Percentiles rank a stretch among this genome's conserved stretches.
phyloP scores from a whole-genome alignment of 2,888 invertebrate genomes.

The Podotricha telesiphe region DNA sequence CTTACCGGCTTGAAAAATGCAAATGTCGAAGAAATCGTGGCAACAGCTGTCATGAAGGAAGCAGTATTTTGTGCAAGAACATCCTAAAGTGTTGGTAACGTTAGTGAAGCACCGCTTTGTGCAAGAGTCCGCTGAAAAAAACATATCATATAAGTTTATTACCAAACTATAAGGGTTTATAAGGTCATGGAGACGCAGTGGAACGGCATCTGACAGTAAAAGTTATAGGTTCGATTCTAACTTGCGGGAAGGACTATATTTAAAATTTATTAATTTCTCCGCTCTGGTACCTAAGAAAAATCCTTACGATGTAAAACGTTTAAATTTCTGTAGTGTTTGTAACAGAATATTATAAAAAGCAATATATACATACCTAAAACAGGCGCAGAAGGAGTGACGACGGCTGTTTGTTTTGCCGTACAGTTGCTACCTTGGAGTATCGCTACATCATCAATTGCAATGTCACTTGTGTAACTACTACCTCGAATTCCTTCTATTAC shows the following conservation, averaged over 20 bases:
- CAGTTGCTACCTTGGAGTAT: slow-evolving; percentile 85
- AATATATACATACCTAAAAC: background rate
- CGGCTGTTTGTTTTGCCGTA: slow-evolving; percentile 51
- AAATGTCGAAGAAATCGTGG: slow-evolving; percentile 85
- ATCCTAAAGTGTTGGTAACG: slow-evolving; percentile 53
- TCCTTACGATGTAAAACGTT: too few species aligned
- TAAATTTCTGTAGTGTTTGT: too few species aligned
- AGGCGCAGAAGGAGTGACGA: slow-evolving; percentile 51
- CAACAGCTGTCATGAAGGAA: slow-evolving; percentile 84
- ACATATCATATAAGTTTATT: too few species aligned
- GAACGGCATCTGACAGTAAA: too few species aligned
- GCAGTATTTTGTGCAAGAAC: slow-evolving; percentile 85
- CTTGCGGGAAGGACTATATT: too few species aligned
- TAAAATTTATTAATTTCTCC: too few species aligned
- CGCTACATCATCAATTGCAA: slow-evolving; percentile 91
- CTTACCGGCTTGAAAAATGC: slow-evolving; percentile 64
- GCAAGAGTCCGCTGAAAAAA: slow-evolving; percentile 77
- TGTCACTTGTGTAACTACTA: slow-evolving; percentile 87
- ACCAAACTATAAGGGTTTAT: too few species aligned
- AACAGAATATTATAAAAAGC: too few species aligned
- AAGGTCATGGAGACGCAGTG: too few species aligned
- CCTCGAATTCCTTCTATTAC: slow-evolving; percentile 90
- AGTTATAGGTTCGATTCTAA: too few species aligned
- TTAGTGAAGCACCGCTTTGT: slow-evolving; percentile 70
- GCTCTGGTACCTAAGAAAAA: too few species aligned